Percentiles rank a stretch among this genome's conserved stretches.
These are phyloP conservation scores for Iselma pallidipennis DNA, from an alignment of 2,888 invertebrate species.

Conservation along the genomic window DNA sequence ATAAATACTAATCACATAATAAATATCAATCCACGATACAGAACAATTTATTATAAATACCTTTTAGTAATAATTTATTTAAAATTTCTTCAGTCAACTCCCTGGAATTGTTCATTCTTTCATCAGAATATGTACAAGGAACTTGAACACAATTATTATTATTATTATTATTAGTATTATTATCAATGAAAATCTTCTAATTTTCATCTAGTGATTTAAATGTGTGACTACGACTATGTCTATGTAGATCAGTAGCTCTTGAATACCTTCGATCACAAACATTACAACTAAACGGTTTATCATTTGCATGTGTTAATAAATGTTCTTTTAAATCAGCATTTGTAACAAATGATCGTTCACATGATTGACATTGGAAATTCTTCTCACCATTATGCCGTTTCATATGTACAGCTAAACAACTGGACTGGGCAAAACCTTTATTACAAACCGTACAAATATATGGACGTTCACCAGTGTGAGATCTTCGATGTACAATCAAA, in stretches of 20 bases:
- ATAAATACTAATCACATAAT: neutral
- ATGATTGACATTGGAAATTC: conserved; percentile 42
- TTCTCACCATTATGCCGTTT: conserved; percentile 51
- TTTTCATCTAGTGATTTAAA: conserved; percentile 21
- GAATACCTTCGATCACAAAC: conserved; percentile 45
- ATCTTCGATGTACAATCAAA: conserved; percentile 51
- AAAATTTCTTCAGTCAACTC: neutral
- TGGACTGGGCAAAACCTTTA: conserved; percentile 54
- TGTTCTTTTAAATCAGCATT: conserved; percentile 46
- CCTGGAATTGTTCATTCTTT: neutral
- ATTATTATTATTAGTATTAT: too few relatives aligned
- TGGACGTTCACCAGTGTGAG: conserved; percentile 54
- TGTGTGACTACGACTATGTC: conserved; percentile 42
- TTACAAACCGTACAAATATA: conserved; percentile 52
- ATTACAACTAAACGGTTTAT: conserved; percentile 43
- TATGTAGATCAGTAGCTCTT: conserved; percentile 42
- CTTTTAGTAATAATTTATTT: conserved; percentile 8
- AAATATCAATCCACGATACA: too few relatives aligned
- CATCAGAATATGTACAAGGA: too few relatives aligned
- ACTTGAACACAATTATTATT: too few relatives aligned
- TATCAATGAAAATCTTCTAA: too few relatives aligned
- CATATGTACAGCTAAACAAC: conserved; percentile 54
- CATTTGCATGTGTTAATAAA: conserved; percentile 38
- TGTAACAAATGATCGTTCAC: conserved; percentile 47
- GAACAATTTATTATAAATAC: conserved; percentile 12